Evolutionary conservation across 2,797 vertebrate genomes (phyloP), one percentile per base, ranked within the genome.

Genomic region (Podarcis siculus): DNA sequence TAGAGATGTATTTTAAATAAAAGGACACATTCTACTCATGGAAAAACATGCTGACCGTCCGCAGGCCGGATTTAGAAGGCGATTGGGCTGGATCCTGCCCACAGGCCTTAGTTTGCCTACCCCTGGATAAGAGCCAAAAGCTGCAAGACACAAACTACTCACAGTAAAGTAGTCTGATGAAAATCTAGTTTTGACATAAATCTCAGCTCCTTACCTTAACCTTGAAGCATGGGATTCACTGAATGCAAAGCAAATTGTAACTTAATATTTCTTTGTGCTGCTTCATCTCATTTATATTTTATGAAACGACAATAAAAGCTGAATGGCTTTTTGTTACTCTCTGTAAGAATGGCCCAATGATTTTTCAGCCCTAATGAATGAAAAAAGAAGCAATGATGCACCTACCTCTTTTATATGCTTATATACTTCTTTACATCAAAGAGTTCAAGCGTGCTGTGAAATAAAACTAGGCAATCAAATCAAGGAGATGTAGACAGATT

Each of bases 371-470:
- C 39, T 15, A 12, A n/a, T 72, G 39, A 79, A 81, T 61, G 30
- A 69, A 73, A 30, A 85, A 87, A 92, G 30, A 88, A 87, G 75
- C 0, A 15, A 7, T 4, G 37, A 76, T 87, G 23, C 35, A 49
- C 4, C 87, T 80, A 6, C 6, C 4, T 67, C 27, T 3, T 84
- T 81, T 75, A 39, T 87, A 84, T 89, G 27, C 3, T 86, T 77
- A 71, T 89, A 42, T 92, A 30, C 5, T 4, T 80, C 67, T 90
- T 89, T 83, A 90, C 67, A 76, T 86, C 37, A 87, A 66, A 83
- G 49, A 5, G 88, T 23, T 83, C 80, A 83, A 83, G 55, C 66
- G 79, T 32, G 72, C 17, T 79, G 66, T 83, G 69, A n/a, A 90
- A 67, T 88, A 27, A 90, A 89, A 64, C 61, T 25, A 84, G 5